phyloP scores from a whole-genome alignment of 64 coral and sea anemone species.

The Trachythela sp. region DNA sequence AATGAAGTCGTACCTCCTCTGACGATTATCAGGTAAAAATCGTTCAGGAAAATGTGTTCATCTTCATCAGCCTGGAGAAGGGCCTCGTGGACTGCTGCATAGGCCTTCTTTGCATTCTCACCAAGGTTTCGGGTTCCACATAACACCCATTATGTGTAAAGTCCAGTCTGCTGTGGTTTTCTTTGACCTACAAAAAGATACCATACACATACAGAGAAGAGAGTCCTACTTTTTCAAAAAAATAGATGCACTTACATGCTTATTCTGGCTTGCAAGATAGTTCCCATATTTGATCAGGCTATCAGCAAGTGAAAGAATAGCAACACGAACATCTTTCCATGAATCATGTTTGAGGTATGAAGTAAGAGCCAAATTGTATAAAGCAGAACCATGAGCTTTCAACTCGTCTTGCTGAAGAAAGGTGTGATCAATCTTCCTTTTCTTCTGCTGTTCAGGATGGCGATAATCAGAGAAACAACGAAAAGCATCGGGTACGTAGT shows the following conservation, averaged over 20 bases:
- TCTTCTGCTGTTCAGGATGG: slow-evolving; percentile 45
- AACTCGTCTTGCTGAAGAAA: slow-evolving; percentile 49
- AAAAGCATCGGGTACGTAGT: slow-evolving; percentile 40
- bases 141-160: slow-evolving; percentile 30
- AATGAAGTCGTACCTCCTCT: slow-evolving; percentile 40
- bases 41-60: slow-evolving; percentile 30
- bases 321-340: slow-evolving; percentile 37
- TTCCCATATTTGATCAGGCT: slow-evolving; percentile 48
- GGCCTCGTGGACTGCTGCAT: slow-evolving; percentile 14
- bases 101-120: not conserved
- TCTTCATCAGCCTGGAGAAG: slow-evolving; percentile 31
- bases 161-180: slow-evolving; percentile 39
- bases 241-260: slow-evolving; percentile 50
- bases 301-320: slow-evolving; percentile 53
- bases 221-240: not conserved
- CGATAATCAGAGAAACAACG: slow-evolving; percentile 33
- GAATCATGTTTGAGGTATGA: slow-evolving; percentile 39
- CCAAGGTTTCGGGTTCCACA: slow-evolving; percentile 1
- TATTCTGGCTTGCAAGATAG: slow-evolving; percentile 56
- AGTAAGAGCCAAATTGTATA: slow-evolving; percentile 37
- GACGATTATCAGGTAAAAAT: slow-evolving; percentile 25
- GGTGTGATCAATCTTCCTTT: slow-evolving; percentile 41
- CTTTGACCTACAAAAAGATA: slow-evolving; percentile 32
- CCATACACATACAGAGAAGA: not conserved
- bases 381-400: slow-evolving; percentile 27